These are phyloP conservation scores for Emmelina monodactyla DNA, from an alignment of 2,888 invertebrate genomes.

Conservation along the genomic window DNA sequence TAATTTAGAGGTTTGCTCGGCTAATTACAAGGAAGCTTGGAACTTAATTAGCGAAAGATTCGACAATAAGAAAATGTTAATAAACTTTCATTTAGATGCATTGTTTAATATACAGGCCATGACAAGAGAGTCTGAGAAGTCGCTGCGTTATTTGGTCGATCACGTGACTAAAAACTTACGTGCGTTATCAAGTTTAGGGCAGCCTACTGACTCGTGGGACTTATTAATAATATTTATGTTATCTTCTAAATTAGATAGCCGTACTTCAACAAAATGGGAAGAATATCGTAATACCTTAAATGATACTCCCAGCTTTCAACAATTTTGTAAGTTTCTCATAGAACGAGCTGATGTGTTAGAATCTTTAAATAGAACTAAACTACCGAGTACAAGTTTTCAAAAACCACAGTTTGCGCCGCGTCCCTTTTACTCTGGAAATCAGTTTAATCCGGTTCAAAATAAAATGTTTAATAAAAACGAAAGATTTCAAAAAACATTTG, in stretches of 20 bases:
- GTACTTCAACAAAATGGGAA: constrained; percentile 12
- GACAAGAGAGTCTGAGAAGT: constrained; percentile 11
- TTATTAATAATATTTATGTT: constrained; percentile 8
- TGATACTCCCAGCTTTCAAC: constrained; percentile 10
- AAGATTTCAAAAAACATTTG: too few relatives aligned
- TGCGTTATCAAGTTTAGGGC: constrained; percentile 14
- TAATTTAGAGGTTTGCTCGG: constrained; percentile 11
- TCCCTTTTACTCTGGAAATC: too few relatives aligned
- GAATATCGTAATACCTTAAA: constrained; percentile 4
- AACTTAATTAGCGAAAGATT: constrained; percentile 10
- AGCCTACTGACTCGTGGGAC: constrained; percentile 15
- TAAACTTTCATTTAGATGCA: constrained; percentile 11
- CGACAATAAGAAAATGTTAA: constrained; percentile 13
- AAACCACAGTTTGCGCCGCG: background rate
- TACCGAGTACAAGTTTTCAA: background rate
- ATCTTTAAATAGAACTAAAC: constrained; percentile 7
- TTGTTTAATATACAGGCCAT: constrained; percentile 10
- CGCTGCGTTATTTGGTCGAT: constrained; percentile 15
- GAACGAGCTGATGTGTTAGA: constrained; percentile 14
- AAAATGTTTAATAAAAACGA: background rate
- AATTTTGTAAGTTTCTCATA: constrained; percentile 13
- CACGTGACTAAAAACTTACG: constrained; percentile 16
- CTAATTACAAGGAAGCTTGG: constrained; percentile 14
- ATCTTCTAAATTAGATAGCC: constrained; percentile 13
- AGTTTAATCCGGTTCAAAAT: background rate